Conservation (phyloP, 35 echinoderm and acorn worm species). For the Anneissia japonica region DNA sequence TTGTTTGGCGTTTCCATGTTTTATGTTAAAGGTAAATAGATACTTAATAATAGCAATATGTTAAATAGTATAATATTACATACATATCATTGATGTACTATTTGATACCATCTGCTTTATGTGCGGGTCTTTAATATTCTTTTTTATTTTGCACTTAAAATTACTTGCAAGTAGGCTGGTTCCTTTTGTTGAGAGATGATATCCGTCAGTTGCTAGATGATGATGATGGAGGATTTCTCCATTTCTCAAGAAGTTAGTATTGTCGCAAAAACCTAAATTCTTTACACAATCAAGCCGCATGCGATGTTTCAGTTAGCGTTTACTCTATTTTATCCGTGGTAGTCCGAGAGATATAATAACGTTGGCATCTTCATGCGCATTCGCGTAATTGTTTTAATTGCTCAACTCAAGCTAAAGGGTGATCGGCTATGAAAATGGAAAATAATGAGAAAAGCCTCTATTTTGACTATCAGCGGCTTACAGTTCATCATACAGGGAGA, state of each 20-base stretch:
- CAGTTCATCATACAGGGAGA: too few species aligned
- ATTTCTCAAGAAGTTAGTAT: slow-evolving; percentile 2
- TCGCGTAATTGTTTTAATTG: background rate
- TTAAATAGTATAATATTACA: background rate
- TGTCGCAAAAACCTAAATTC: background rate
- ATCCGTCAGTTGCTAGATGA: background rate
- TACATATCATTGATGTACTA: too few species aligned
- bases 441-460: too few species aligned
- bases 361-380: background rate
- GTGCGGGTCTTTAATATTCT: background rate
- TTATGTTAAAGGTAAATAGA: too few species aligned
- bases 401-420: too few species aligned
- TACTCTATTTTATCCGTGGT: background rate
- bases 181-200: background rate
- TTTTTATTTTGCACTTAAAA: background rate
- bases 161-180: background rate
- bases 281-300: background rate
- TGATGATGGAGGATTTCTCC: background rate
- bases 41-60: background rate
- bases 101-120: too few species aligned
- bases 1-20: too few species aligned
- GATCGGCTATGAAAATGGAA: too few species aligned
- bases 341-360: slow-evolving; percentile 2
- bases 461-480: too few species aligned
- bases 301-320: background rate